Base-by-base conservation (phyloP, 1,140 invertebrate species). In the Hermetia illucens region DNA sequence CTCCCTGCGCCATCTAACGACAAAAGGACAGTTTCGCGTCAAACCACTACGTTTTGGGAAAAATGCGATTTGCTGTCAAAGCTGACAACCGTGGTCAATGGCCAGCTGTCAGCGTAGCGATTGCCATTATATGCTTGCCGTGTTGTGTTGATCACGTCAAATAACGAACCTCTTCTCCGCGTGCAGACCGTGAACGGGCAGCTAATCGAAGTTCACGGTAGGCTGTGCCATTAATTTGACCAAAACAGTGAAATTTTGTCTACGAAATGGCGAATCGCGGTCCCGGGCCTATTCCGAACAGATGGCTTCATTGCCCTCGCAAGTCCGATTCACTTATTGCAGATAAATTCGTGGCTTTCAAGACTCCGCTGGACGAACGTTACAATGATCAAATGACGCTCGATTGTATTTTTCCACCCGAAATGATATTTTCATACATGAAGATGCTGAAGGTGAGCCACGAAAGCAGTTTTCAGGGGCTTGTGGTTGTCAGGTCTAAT, bases 241-340 rank as follows among this genome's bases (percentile, higher is more conserved):
- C n/a, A n/a, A n/a, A n/a, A n/a, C n/a, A n/a, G n/a, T 27, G 24
- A 27, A 32, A 12, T 16, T 8, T 32, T 19, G 17, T 4, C 35
- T 4, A n/a, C 4, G 25, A 22, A 6, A 36, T 36, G 35, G 22
- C 35, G 12, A 13, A 41, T 34, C 42, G 50, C n/a, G 48, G 47
- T 21, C 68, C 76, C 37, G 80, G 78, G 3, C 71, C 74, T 4
- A 61, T 92, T 29, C 91, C 92, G 13, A 78, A 81, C 30, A 71
- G 91, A 43, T 97, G 93, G 93, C 64, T 94, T 1, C 70, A 84
- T 41, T 97, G 92, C 63, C 93, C 93, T 22, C 67, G 90, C 42
- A 93, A 91, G 66, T 72, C 82, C 17, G 58, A 73, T 15, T 63
- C 64, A 19, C 58, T 90, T 21, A 75, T 95, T 40, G 72, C 71